These are phyloP conservation scores for Dermatemys mawii DNA, from an alignment of 2,113 vertebrate species.

Conservation along the genomic window DNA sequence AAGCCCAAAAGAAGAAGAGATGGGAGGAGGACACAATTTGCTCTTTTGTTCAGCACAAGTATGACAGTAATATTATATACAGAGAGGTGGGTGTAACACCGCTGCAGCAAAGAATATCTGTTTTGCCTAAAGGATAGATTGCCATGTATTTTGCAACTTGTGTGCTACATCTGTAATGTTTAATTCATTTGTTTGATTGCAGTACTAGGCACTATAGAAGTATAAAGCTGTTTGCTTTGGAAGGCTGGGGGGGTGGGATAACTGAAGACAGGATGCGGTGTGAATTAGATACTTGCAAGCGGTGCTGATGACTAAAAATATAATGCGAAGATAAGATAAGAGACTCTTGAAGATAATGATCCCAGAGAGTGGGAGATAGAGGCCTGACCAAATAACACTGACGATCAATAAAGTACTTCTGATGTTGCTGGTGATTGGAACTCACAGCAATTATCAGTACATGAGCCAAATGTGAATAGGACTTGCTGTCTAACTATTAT, in stretches of 20 bases:
- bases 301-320: constrained; percentile 26
- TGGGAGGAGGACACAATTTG: background rate
- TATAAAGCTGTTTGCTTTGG: background rate
- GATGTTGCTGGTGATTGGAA: constrained; percentile 20
- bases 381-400: constrained; percentile 11
- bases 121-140: background rate
- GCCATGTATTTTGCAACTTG: background rate
- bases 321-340: background rate
- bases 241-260: background rate
- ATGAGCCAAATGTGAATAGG: background rate
- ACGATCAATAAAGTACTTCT: constrained; percentile 38
- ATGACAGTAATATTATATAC: background rate
- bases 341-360: constrained; percentile 44
- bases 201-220: background rate
- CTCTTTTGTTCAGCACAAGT: background rate
- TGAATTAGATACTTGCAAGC: constrained; percentile 36
- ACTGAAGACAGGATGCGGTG: background rate
- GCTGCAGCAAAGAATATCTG: background rate
- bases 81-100: background rate
- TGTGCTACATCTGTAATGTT: constrained; percentile 6
- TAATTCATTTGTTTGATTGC: constrained; percentile 31
- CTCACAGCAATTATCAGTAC: constrained; percentile 13
- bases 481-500: background rate
- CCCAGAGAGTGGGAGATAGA: constrained; percentile 31
- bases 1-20: background rate